Percentiles rank a stretch among this genome's conserved stretches.
phyloP scores from a whole-genome alignment of 2,797 vertebrate genomes.

The Anas flavirostris region DNA sequence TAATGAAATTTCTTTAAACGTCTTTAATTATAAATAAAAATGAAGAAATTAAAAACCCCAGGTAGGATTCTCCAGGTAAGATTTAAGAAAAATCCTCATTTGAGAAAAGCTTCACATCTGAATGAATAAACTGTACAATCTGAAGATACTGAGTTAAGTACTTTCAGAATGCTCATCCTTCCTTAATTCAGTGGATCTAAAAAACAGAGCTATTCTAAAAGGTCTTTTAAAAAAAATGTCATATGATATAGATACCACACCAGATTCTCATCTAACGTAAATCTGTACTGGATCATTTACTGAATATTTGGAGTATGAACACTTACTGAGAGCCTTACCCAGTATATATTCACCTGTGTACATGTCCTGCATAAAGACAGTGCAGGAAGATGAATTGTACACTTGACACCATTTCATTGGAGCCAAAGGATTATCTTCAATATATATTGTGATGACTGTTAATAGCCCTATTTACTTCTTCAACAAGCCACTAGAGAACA shows the following conservation, averaged over 20 bases:
- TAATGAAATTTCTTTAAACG: not conserved
- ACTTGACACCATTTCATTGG: not conserved
- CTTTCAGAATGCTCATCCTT: not conserved
- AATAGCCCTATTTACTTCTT: not conserved
- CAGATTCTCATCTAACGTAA: not conserved
- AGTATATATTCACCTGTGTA: not conserved
- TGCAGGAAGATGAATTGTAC: not conserved
- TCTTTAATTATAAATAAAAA: slow-evolving; percentile 17
- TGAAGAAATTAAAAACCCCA: not conserved
- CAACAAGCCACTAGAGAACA: not conserved
- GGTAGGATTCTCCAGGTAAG: not conserved
- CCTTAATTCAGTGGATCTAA: not conserved
- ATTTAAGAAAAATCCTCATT: slow-evolving; percentile 13
- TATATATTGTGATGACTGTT: not conserved
- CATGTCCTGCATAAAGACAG: not conserved
- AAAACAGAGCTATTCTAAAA: not conserved
- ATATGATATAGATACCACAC: not conserved
- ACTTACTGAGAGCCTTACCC: not conserved
- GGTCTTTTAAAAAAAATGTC: not conserved
- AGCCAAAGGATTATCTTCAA: not conserved
- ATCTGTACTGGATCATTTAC: not conserved
- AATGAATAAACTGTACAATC: not conserved
- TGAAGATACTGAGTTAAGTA: not conserved
- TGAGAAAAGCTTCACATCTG: slow-evolving; percentile 11
- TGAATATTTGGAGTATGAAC: not conserved